Percentiles rank a stretch among this genome's conserved stretches.
Conservation (phyloP, 2,888 invertebrate species). For the Laothoe populi region DNA sequence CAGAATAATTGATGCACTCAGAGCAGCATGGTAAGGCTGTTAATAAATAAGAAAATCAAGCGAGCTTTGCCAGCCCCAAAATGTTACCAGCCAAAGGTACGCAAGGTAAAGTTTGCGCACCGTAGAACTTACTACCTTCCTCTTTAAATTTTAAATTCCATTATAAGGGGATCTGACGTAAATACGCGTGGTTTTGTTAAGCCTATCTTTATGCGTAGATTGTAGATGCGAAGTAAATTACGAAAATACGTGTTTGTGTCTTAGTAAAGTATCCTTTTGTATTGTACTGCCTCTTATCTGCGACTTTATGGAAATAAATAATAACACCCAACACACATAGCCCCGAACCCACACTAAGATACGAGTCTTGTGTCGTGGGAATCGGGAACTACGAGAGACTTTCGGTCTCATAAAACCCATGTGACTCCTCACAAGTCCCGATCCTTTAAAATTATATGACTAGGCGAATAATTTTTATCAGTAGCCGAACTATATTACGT, state of each 20-base stretch:
- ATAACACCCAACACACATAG: too few species aligned
- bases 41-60: constrained; percentile 40
- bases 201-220: constrained; percentile 24
- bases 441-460: constrained; percentile 9
- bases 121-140: constrained; percentile 44
- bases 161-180: constrained; percentile 45
- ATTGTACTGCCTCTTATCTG: background rate
- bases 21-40: constrained; percentile 29
- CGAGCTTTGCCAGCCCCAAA: constrained; percentile 32
- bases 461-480: background rate
- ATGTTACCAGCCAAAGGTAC: constrained; percentile 29
- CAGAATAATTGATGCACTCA: constrained; percentile 24
- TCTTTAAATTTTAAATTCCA: constrained; percentile 52
- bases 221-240: constrained; percentile 5
- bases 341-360: too few species aligned
- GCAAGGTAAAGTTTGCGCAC: constrained; percentile 35
- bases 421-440: too few species aligned
- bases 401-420: too few species aligned
- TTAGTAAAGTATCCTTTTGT: background rate
- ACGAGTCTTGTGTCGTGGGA: too few species aligned
- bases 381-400: too few species aligned
- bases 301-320: background rate
- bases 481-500: too few species aligned
- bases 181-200: constrained; percentile 38
- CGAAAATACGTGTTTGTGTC: constrained; percentile 7